Evolutionary conservation across 1,140 invertebrate genomes (phyloP).

Genomic region (Nebria ingens): DNA sequence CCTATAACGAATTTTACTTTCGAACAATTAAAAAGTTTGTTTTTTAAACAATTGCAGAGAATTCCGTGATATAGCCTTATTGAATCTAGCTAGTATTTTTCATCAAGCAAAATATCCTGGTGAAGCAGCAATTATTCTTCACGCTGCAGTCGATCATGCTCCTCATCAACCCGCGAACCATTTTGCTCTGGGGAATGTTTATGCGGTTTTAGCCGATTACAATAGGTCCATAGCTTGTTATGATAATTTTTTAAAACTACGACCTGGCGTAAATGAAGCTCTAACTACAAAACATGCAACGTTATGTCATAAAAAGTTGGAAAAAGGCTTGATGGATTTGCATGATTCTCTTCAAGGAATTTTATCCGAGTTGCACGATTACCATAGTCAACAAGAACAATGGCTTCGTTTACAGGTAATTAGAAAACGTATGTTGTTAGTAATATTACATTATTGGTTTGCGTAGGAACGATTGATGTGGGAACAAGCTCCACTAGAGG

Average conservation of each 20-base stretch:
- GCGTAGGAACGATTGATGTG: slow-evolving; percentile 50
- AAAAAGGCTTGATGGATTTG: slow-evolving; percentile 50
- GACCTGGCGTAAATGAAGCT: slow-evolving; percentile 39
- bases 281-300: slow-evolving; percentile 52
- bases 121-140: slow-evolving; percentile 70
- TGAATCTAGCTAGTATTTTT: slow-evolving; percentile 73
- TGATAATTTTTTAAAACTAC: slow-evolving; percentile 57
- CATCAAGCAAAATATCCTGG: slow-evolving; percentile 59
- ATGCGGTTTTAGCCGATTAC: slow-evolving; percentile 54
- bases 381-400: slow-evolving; percentile 53
- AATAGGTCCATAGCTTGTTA: slow-evolving; percentile 53
- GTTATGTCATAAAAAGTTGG: slow-evolving; percentile 57
- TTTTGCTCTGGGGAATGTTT: slow-evolving; percentile 68
- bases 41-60: slow-evolving; percentile 49
- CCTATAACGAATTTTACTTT: background rate
- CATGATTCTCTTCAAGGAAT: slow-evolving; percentile 57
- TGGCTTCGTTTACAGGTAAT: slow-evolving; percentile 51
- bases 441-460: no score
- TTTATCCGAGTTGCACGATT: slow-evolving; percentile 51
- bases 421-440: no score
- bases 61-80: slow-evolving; percentile 66
- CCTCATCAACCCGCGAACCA: slow-evolving; percentile 60
- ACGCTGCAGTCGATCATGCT: slow-evolving; percentile 69
- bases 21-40: slow-evolving; percentile 16
- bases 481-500: slow-evolving; percentile 44